These are phyloP conservation scores for Dinothrombium tinctorium DNA, from an alignment of 1,140 invertebrate species.

Conservation along the genomic window DNA sequence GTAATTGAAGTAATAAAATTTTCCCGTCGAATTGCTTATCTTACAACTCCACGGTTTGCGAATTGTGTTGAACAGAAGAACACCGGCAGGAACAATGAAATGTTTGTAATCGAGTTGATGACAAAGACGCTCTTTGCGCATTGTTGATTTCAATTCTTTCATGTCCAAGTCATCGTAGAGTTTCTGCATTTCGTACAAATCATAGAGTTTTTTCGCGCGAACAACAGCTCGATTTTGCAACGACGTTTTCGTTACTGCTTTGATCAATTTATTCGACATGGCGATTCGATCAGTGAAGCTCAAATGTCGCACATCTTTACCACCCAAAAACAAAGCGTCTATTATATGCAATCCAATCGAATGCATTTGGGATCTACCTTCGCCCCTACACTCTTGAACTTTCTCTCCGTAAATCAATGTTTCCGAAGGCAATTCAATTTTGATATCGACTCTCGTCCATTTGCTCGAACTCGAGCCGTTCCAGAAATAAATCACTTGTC, in stretches of 20 bases:
- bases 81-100: conserved; percentile 25
- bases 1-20: conserved; percentile 30
- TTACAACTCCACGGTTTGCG: conserved; percentile 28
- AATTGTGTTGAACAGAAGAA: conserved; percentile 28
- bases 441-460: conserved; percentile 12
- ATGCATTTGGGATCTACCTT: conserved; percentile 30
- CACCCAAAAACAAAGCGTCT: conserved; percentile 52
- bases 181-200: conserved; percentile 25
- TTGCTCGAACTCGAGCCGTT: conserved; percentile 9
- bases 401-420: conserved; percentile 56
- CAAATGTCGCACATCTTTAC: conserved; percentile 38
- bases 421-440: conserved; percentile 38
- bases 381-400: conserved; percentile 43
- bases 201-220: conserved; percentile 34
- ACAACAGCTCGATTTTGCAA: conserved; percentile 30
- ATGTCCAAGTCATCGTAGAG: conserved; percentile 26
- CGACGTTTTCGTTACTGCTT: conserved; percentile 36
- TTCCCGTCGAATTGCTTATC: conserved; percentile 21
- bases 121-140: conserved; percentile 17
- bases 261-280: conserved; percentile 27
- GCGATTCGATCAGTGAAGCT: conserved; percentile 32
- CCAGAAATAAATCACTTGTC: conserved; percentile 8
- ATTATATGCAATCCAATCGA: conserved; percentile 50
- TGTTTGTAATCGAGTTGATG: conserved; percentile 19
- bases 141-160: conserved; percentile 21